Evolutionary conservation across 2,888 invertebrate species (phyloP).

Genomic region (Drosophila anomalata): DNA sequence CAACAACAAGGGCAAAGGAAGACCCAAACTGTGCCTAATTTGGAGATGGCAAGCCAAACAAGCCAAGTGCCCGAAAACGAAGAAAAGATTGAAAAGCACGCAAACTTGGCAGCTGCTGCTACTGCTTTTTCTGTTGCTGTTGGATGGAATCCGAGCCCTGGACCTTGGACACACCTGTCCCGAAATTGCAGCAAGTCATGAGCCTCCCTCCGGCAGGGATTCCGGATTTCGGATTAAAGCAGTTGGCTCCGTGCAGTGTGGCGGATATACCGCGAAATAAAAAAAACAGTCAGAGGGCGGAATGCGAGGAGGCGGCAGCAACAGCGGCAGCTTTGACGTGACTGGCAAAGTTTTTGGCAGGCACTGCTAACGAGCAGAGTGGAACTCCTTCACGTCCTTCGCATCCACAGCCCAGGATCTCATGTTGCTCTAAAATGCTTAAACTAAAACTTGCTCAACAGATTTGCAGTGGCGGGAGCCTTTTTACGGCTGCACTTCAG

Average conservation of each 20-base stretch:
- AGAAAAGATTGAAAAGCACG: conserved; percentile 57
- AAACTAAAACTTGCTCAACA: conserved; percentile 75
- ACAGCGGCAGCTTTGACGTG: conserved; percentile 73
- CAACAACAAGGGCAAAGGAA: conserved; percentile 19
- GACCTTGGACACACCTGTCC: conserved; percentile 73
- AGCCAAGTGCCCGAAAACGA: conserved; percentile 25
- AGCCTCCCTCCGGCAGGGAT: conserved; percentile 45
- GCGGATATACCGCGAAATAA: conserved; percentile 31
- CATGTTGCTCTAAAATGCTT: conserved; percentile 72
- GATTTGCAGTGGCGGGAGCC: conserved; percentile 61
- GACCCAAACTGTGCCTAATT: conserved; percentile 51
- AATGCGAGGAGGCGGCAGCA: conserved; percentile 31
- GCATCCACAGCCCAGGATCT: conserved; percentile 37
- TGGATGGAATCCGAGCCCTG: conserved; percentile 42
- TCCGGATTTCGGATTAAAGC: conserved; percentile 64
- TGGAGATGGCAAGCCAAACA: conserved; percentile 37
- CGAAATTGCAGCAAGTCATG: conserved; percentile 72
- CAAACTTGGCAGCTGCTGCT: conserved; percentile 74
- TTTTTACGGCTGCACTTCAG: conserved; percentile 72
- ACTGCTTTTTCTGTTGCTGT: conserved; percentile 10
- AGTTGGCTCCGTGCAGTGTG: conserved; percentile 49
- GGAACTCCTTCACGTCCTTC: conserved; percentile 5
- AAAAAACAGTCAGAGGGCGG: conserved; percentile 7
- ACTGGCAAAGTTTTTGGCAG: conserved; percentile 78
- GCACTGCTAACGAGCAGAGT: conserved; percentile 70